Base-by-base conservation (phyloP, 2,888 invertebrate species). In the Portevinia maculata region DNA sequence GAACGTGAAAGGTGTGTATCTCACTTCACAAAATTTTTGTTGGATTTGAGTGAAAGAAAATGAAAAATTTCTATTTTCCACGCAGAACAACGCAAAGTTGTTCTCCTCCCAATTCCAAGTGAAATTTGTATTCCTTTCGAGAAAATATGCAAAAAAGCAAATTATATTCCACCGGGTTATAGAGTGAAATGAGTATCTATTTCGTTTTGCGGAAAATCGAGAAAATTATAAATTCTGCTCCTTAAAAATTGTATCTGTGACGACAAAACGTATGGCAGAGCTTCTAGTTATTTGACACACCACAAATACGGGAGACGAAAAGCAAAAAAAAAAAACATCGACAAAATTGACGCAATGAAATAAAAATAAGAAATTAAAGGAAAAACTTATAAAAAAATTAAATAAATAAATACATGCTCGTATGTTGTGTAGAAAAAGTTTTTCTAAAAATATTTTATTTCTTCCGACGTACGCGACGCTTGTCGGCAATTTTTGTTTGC, bases 1-100 rank as follows among this genome's bases (percentile, higher is more conserved):
- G 65, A 81, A 73, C 83, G 76, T 75, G 70, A 70, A 84, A 85
- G 84, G 85, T 85, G 85, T 85, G 85, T 81, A 79, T 67, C 64
- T 69, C 64, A 62, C 59, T 67, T 64, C 17, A 50, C n/a, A 50
- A 44, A 37, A 19, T 24, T 39, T 32, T 34, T 39, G 24, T 55
- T 48, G 30, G 37, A 32, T 53, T 53, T 71, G 39, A 53, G 55
- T 55, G 64, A 24, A 55, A 59, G 37, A 34, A 62, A 62, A 73
- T 70, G 50, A 78, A 59, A 65, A 41, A 44, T 34, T 55, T 41
- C 15, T 13, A 50, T 41, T 55, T 75, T 67, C 21, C 60, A 13
- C 13, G 11, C 50, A n/a, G 15, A 28, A 48, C 9, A 28, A 21
- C 32, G 41, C 15, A 59, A 50, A 24, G 50, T 17, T 34, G n/a